These are phyloP conservation scores for Epirrhoe alternata DNA, from an alignment of 2,888 invertebrate genomes.

Conservation along the genomic window DNA sequence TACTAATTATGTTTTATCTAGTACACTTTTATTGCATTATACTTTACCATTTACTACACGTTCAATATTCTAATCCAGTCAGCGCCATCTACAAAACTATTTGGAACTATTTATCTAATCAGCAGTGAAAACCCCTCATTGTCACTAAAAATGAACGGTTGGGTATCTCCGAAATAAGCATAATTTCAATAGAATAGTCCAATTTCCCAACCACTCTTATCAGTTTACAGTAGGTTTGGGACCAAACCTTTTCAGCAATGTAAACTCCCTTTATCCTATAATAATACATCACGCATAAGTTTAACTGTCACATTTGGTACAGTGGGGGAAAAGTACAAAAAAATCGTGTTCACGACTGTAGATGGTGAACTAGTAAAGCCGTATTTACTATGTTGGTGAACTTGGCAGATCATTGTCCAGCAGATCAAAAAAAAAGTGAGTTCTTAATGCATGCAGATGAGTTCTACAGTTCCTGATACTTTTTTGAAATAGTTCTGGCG, in stretches of 20 bases:
- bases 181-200: neutral
- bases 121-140: neutral
- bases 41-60: too few species aligned
- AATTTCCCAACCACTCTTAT: slow-evolving; percentile 1
- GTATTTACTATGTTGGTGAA: too few species aligned
- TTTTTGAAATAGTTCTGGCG: too few species aligned
- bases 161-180: neutral
- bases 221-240: neutral
- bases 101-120: neutral
- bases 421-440: too few species aligned
- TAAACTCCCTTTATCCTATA: slow-evolving; percentile 17
- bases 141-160: neutral
- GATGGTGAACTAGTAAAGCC: too few species aligned
- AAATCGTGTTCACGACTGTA: neutral
- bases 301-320: neutral
- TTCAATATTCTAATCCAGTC: too few species aligned
- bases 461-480: too few species aligned
- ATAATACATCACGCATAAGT: slow-evolving; percentile 12
- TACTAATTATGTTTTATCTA: too few species aligned
- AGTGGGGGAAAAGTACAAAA: neutral
- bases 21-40: too few species aligned
- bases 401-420: too few species aligned
- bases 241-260: slow-evolving; percentile 16
- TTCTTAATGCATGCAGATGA: too few species aligned
- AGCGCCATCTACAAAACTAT: neutral